Conservation (phyloP, 2,888 invertebrate genomes). For the Acholoe squamosa region DNA sequence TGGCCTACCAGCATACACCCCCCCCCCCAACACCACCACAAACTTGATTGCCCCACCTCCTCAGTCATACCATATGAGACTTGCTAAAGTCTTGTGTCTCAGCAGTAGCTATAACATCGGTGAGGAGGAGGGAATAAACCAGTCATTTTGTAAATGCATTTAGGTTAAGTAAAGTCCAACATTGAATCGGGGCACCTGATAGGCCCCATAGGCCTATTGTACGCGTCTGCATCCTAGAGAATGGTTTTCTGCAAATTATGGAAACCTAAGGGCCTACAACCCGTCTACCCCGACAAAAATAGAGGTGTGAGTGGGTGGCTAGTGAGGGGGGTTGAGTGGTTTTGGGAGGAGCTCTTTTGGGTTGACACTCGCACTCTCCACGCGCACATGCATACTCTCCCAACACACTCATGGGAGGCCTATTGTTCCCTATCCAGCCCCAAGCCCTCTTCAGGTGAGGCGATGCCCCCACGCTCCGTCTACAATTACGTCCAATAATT, state of each 20-base stretch:
- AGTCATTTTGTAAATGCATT: too few species aligned
- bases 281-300: too few species aligned
- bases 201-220: too few species aligned
- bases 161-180: too few species aligned
- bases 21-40: background rate
- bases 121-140: too few species aligned
- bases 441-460: conserved; percentile 27
- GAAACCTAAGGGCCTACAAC: background rate
- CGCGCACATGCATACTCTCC: conserved; percentile 3
- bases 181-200: too few species aligned
- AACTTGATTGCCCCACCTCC: too few species aligned
- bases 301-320: background rate
- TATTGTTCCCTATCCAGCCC: background rate
- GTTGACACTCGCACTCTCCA: conserved; percentile 44
- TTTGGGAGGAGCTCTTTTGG: background rate
- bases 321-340: background rate
- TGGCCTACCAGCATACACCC: background rate
- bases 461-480: background rate
- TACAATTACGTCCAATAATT: conserved; percentile 45
- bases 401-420: background rate
- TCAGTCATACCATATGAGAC: too few species aligned
- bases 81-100: too few species aligned
- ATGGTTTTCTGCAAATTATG: too few species aligned
- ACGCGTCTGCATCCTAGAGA: too few species aligned
- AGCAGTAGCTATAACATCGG: too few species aligned